Percentiles rank a stretch among this genome's conserved stretches.
Conservation (phyloP, 2,113 vertebrate genomes). For the Condylura cristata region DNA sequence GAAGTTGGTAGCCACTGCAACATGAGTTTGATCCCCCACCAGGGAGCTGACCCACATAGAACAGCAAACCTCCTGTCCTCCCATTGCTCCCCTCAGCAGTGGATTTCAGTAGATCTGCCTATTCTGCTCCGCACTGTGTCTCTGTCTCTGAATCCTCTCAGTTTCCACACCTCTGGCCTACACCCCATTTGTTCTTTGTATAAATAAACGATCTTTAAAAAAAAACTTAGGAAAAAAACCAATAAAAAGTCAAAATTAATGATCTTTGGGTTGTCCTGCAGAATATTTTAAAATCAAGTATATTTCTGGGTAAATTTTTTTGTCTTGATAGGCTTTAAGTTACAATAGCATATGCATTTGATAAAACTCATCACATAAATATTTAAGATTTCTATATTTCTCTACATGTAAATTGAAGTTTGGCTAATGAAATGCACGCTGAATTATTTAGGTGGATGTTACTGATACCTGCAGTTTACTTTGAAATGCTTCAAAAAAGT, state of each 20-base stretch:
- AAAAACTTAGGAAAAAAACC: too few species aligned
- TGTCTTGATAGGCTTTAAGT: conserved; percentile 34
- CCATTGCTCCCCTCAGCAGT: too few species aligned
- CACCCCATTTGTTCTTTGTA: too few species aligned
- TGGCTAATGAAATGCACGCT: conserved; percentile 1
- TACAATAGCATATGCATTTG: conserved; percentile 19
- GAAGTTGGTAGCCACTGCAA: too few species aligned
- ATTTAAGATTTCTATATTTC: not conserved
- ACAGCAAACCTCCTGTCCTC: too few species aligned
- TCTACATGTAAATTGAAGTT: conserved; percentile 22
- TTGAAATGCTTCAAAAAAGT: conserved; percentile 15
- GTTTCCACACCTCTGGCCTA: too few species aligned
- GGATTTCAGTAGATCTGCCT: too few species aligned
- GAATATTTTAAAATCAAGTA: conserved; percentile 57
- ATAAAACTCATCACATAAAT: not conserved
- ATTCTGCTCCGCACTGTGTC: too few species aligned
- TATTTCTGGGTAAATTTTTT: conserved; percentile 32
- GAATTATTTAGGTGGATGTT: not conserved
- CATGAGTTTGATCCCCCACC: too few species aligned
- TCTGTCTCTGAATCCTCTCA: too few species aligned
- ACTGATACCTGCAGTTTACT: conserved; percentile 12
- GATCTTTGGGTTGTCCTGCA: not conserved
- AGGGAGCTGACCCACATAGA: too few species aligned
- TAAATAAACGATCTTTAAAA: too few species aligned
- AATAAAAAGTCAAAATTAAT: conserved; percentile 3